Base-by-base conservation (phyloP, 2,797 vertebrate genomes). In the Sphaeramia orbicularis region DNA sequence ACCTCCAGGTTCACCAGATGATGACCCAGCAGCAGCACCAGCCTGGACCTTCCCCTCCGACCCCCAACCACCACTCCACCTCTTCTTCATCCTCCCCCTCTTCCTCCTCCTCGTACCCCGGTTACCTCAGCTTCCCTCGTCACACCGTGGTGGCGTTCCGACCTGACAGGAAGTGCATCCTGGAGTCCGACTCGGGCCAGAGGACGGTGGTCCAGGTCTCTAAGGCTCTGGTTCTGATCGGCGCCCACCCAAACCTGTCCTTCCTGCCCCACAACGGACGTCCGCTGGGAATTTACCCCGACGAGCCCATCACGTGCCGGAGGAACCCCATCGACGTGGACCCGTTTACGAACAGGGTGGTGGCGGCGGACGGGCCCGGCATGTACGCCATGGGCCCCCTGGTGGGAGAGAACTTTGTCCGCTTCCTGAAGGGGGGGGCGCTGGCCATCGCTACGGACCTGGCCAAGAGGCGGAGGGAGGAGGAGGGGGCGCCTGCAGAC, bases 331-430 rank as follows among this genome's bases (percentile, higher is more conserved):
- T 95, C 0, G 89, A 94, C 2, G 93, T 93, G 16, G 87, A 95
- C 73, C 93, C 93, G 0, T 94, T 91, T 80, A 95, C 93, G 0
- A 91, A 94, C 62, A 71, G 66, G 74, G 87, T 90, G 32, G 32
- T 81, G 0, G 79, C 67, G 1, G 92, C 92, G 1, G 86, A 80
- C 0, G 90, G 87, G 16, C 86, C 88, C 0, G 93, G 93, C 30
- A 42, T 95, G 71, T 95, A 95, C 43, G 94, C 93, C 64, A 93
- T 95, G 91, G 95, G 94, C 1, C 95, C 95, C 0, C 54, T 95
- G 6, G 93, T 95, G 0, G 95, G 95, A 0, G 95, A 95, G 82
- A 95, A 95, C 89, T 95, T 95, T 67, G 95, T 95, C 35, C 78
- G 95, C n/a, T 95, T 95, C 79, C 84, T 95, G 21, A 94, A 95